Percentiles rank a stretch among this genome's conserved stretches.
These are phyloP conservation scores for Aleadryas rufinucha DNA, from an alignment of 2,113 vertebrate species.

Conservation along the genomic window DNA sequence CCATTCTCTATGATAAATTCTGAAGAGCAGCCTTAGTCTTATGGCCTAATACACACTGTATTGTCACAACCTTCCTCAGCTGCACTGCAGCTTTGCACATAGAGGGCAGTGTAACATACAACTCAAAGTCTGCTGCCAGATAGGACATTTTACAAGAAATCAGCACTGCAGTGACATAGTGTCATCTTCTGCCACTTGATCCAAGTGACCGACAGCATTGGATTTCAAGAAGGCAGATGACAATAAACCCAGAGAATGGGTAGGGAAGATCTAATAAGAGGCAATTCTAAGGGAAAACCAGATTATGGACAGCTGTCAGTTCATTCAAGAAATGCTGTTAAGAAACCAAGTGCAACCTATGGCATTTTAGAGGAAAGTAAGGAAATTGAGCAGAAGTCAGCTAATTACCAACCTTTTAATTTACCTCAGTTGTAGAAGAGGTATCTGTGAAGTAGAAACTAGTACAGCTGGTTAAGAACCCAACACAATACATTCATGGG, in stretches of 20 bases:
- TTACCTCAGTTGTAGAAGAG: background rate
- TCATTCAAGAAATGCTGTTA: background rate
- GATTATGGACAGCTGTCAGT: background rate
- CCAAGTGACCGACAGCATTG: background rate
- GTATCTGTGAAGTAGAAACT: background rate
- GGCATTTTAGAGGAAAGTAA: background rate
- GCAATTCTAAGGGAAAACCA: background rate
- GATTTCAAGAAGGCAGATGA: background rate
- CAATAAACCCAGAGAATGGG: background rate
- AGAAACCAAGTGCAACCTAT: background rate
- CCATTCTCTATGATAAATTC: background rate
- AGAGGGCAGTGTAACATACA: background rate
- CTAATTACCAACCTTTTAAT: background rate
- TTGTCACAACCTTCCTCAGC: background rate
- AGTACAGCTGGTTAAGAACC: background rate
- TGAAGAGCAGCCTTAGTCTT: background rate
- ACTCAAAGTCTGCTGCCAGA: background rate
- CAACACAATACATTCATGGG: background rate
- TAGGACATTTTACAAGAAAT: background rate
- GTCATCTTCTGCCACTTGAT: background rate
- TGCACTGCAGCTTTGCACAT: background rate
- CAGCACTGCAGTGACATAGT: fast-evolving
- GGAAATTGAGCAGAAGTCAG: background rate
- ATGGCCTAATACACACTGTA: background rate
- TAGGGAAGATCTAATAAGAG: background rate